A percentile compares a stretch with the other conserved stretches of the same genome.
phyloP scores from a whole-genome alignment of 2,888 invertebrate genomes.

The Drosophila anomalata region DNA sequence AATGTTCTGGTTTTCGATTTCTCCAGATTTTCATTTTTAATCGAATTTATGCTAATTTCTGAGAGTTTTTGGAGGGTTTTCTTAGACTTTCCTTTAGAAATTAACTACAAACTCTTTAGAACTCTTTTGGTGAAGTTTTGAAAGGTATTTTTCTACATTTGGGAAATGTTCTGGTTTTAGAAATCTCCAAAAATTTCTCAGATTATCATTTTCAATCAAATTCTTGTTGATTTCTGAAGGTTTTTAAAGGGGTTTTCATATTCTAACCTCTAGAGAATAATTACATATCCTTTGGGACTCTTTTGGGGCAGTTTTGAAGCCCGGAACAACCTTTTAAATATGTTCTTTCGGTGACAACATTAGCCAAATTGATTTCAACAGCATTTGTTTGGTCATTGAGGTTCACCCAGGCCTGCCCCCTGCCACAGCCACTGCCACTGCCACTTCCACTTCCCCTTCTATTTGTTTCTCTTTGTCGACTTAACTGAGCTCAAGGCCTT shows the following conservation, averaged over 20 bases:
- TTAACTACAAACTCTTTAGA: too few relatives aligned
- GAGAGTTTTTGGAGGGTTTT: too few relatives aligned
- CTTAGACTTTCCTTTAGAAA: too few relatives aligned
- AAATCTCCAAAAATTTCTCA: too few relatives aligned
- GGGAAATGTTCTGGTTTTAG: too few relatives aligned
- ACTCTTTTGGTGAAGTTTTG: too few relatives aligned
- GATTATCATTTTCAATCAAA: too few relatives aligned
- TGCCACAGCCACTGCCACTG: not conserved
- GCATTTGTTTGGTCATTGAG: constrained; percentile 50
- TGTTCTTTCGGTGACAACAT: constrained; percentile 36
- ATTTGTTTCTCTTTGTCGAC: not conserved
- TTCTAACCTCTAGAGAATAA: not conserved
- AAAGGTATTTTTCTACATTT: too few relatives aligned
- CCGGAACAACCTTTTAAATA: constrained; percentile 2
- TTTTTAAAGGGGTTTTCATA: not conserved
- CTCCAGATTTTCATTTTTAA: too few relatives aligned
- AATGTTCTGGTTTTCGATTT: too few relatives aligned
- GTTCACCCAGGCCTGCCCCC: constrained; percentile 22
- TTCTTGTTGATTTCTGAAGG: not conserved
- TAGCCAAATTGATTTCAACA: constrained; percentile 52
- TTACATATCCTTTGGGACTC: too few relatives aligned
- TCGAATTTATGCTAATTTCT: too few relatives aligned
- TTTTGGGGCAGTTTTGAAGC: not conserved
- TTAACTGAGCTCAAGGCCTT: constrained; percentile 31
- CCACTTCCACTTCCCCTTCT: not conserved